Conservation (phyloP, 2,113 vertebrate genomes). For the Notothenia coriiceps region DNA sequence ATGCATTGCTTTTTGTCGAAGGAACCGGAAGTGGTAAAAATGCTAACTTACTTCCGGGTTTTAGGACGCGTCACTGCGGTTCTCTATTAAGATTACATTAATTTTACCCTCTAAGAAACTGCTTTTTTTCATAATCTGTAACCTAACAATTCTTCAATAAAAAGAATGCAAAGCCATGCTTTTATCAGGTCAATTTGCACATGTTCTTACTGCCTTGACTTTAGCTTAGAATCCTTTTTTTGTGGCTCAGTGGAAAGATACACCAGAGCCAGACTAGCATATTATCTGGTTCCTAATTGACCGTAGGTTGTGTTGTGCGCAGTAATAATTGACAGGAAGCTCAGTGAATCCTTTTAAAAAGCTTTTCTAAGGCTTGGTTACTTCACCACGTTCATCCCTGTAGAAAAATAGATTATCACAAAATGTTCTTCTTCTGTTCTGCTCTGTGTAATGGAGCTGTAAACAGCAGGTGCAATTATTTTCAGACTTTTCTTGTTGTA, state of each 20-base stretch:
- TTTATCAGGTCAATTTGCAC: not conserved
- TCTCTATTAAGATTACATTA: no score
- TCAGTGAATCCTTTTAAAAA: not conserved
- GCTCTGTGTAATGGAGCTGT: not conserved
- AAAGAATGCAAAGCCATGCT: not conserved
- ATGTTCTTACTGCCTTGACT: not conserved
- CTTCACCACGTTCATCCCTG: constrained; percentile 5
- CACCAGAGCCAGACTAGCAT: not conserved
- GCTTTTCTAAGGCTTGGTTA: not conserved
- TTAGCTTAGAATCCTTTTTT: not conserved
- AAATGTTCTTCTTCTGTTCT: constrained; percentile 9
- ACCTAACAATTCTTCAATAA: not conserved
- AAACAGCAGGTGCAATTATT: constrained; percentile 63
- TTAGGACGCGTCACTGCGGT: no score
- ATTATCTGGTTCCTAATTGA: not conserved
- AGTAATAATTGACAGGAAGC: constrained; percentile 32
- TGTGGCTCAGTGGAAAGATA: not conserved
- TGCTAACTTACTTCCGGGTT: no score
- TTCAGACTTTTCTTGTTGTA: constrained; percentile 29
- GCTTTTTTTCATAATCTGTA: no score
- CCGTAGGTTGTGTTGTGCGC: not conserved
- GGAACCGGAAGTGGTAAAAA: no score
- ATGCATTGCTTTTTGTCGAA: no score
- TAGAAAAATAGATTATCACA: constrained; percentile 17
- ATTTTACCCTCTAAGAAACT: no score